phyloP scores from a whole-genome alignment of 2,797 vertebrate genomes.

The Pelodytes ibericus region DNA sequence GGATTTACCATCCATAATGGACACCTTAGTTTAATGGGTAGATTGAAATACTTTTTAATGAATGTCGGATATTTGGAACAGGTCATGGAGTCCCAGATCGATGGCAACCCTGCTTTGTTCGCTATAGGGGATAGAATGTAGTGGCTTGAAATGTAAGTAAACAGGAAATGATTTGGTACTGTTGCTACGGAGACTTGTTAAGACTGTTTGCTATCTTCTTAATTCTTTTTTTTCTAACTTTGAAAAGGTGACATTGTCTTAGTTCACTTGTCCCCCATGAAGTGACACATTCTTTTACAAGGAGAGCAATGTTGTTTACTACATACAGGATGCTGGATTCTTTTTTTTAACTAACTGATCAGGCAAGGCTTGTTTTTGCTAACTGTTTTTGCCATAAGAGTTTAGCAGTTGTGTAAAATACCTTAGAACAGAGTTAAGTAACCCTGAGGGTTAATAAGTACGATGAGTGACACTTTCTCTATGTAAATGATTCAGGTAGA shows the following conservation, averaged over 20 bases:
- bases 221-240: not conserved
- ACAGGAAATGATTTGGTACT: not conserved
- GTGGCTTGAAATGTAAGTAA: not conserved
- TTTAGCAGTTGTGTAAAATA: not conserved
- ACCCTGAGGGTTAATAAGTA: not conserved
- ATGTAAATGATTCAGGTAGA: slow-evolving; percentile 12
- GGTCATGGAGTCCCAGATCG: no score
- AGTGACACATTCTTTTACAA: not conserved
- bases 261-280: not conserved
- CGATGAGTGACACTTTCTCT: slow-evolving; percentile 10
- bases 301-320: not conserved
- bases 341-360: not conserved
- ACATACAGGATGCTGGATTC: not conserved
- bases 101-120: no score
- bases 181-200: not conserved
- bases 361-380: not conserved
- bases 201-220: not conserved
- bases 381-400: not conserved
- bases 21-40: no score
- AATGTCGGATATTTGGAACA: no score
- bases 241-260: not conserved
- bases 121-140: no score
- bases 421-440: not conserved
- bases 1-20: no score
- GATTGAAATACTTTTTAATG: no score